Conservation (phyloP, 2,797 vertebrate genomes). For the Falco cherrug region DNA sequence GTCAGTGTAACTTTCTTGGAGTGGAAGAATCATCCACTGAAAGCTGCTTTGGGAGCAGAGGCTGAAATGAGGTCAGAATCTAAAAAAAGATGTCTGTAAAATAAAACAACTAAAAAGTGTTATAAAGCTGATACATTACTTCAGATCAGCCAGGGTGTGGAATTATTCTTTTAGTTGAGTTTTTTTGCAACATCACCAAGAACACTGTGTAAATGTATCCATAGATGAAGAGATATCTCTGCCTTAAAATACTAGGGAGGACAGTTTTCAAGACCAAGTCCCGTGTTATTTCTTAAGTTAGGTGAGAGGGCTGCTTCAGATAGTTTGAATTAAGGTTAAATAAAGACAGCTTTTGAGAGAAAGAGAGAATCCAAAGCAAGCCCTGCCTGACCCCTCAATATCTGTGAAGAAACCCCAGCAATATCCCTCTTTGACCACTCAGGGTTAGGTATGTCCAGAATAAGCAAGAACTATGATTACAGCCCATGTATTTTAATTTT, state of each 20-base stretch:
- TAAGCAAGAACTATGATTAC: not conserved
- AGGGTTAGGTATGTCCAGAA: not conserved
- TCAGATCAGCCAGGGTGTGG: not conserved
- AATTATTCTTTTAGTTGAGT: not conserved
- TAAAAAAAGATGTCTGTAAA: not conserved
- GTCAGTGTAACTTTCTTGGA: not conserved
- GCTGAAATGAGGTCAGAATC: not conserved
- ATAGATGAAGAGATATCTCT: not conserved
- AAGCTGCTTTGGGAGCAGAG: not conserved
- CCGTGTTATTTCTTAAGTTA: not conserved
- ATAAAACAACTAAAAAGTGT: not conserved
- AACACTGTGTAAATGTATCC: not conserved
- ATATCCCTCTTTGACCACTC: not conserved
- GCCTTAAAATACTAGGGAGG: not conserved
- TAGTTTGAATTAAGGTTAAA: constrained; percentile 15
- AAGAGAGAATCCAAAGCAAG: not conserved
- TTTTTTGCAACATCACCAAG: not conserved
- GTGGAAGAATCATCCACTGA: not conserved
- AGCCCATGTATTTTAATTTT: not conserved
- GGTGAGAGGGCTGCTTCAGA: not conserved
- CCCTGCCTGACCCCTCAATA: not conserved
- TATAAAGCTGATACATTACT: not conserved
- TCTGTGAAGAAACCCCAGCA: not conserved
- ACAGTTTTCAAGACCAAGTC: not conserved
- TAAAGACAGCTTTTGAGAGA: not conserved